These are phyloP conservation scores for Tricholauxania praeusta DNA, from an alignment of 2,888 invertebrate species.

Conservation along the genomic window DNA sequence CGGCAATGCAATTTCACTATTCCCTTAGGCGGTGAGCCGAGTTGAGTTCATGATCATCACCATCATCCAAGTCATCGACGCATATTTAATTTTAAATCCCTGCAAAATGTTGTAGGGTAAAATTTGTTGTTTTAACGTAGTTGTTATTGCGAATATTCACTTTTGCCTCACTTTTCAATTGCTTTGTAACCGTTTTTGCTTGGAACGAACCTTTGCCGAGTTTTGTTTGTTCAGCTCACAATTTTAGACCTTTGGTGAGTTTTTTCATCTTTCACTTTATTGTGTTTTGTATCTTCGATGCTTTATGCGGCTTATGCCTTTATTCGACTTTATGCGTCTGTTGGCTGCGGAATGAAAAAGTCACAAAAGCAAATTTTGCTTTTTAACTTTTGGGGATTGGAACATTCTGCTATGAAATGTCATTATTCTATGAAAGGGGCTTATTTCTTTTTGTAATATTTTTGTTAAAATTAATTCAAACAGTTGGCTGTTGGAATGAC, in stretches of 20 bases:
- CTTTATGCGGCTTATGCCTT: constrained; percentile 36
- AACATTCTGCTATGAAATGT: background rate
- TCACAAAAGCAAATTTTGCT: constrained; percentile 64
- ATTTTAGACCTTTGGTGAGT: constrained; percentile 18
- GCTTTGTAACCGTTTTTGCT: constrained; percentile 31
- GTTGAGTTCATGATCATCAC: constrained; percentile 48
- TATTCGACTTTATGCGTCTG: constrained; percentile 33
- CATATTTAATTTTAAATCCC: constrained; percentile 63
- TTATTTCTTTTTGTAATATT: background rate
- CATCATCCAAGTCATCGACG: constrained; percentile 53
- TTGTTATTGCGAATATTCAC: constrained; percentile 46
- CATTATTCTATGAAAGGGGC: constrained; percentile 8
- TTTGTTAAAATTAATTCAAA: too few relatives aligned
- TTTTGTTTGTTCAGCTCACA: constrained; percentile 23
- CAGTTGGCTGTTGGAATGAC: too few relatives aligned
- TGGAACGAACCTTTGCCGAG: constrained; percentile 3
- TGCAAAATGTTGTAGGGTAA: constrained; percentile 50
- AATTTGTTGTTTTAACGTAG: constrained; percentile 45
- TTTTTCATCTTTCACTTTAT: constrained; percentile 2
- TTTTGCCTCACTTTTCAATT: constrained; percentile 24
- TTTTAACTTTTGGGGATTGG: constrained; percentile 60
- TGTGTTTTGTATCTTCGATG: constrained; percentile 16
- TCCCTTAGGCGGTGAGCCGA: constrained; percentile 27
- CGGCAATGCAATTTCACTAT: constrained; percentile 20
- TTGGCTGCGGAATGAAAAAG: constrained; percentile 55